A percentile compares a stretch with the other conserved stretches of the same genome.
Evolutionary conservation across 2,797 vertebrate species (phyloP).

Genomic region (Urosaurus nigricauda): DNA sequence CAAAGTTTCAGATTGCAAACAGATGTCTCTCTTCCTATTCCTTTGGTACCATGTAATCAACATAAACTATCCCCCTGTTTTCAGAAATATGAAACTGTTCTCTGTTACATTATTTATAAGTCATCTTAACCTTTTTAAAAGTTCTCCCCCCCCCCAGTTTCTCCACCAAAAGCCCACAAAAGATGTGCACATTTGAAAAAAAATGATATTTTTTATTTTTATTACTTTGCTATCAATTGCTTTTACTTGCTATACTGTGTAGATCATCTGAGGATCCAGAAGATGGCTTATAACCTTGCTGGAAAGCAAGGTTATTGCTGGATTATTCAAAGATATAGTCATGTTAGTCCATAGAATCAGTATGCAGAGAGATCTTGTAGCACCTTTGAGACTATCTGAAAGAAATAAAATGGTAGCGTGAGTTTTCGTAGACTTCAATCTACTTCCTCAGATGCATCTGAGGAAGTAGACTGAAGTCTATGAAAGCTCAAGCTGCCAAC

Average conservation of each 20-base stretch:
- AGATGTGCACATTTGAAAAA: not conserved
- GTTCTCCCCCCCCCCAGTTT: not conserved
- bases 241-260: not conserved
- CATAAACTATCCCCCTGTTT: not conserved
- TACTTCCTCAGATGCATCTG: too few species aligned
- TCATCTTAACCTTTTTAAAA: not conserved
- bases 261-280: not conserved
- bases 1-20: slow-evolving; percentile 3
- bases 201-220: not conserved
- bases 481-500: too few species aligned
- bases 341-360: too few species aligned
- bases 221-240: not conserved
- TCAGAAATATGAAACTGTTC: not conserved
- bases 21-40: not conserved
- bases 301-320: not conserved
- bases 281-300: too few species aligned
- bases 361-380: too few species aligned
- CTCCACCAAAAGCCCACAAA: not conserved
- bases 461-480: too few species aligned
- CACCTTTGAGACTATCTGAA: too few species aligned
- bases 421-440: too few species aligned
- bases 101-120: not conserved
- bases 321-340: too few species aligned
- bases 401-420: too few species aligned
- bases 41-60: slow-evolving; percentile 2